These are phyloP conservation scores for Rhyacophila evoluta DNA, from an alignment of 2,888 invertebrate species.

Conservation along the genomic window DNA sequence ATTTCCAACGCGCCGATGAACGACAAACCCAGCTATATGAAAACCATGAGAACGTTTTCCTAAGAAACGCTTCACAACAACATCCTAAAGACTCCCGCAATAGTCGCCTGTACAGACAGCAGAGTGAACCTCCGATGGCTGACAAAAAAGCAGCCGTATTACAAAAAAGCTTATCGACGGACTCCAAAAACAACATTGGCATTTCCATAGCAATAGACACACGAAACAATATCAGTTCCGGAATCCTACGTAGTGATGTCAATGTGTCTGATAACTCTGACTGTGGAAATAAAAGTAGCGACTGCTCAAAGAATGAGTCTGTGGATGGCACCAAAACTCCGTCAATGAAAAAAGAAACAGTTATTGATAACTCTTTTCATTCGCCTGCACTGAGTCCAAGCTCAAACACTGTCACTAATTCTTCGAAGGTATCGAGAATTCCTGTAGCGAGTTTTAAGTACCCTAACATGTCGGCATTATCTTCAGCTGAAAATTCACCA, in stretches of 20 bases:
- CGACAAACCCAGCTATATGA: slow-evolving; percentile 63
- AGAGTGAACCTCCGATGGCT: slow-evolving; percentile 63
- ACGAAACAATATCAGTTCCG: slow-evolving; percentile 32
- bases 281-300: slow-evolving; percentile 57
- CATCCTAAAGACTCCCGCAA: slow-evolving; percentile 65
- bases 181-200: slow-evolving; percentile 58
- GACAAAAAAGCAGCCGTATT: slow-evolving; percentile 61
- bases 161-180: slow-evolving; percentile 65
- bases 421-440: slow-evolving; percentile 63
- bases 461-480: slow-evolving; percentile 59
- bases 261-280: slow-evolving; percentile 16
- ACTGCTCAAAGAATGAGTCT: slow-evolving; percentile 37
- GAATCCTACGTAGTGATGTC: neutral
- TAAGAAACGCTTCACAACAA: slow-evolving; percentile 64
- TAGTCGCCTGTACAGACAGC: slow-evolving; percentile 63
- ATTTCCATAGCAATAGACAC: slow-evolving; percentile 53
- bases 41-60: slow-evolving; percentile 66
- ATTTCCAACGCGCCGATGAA: slow-evolving; percentile 58
- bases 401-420: slow-evolving; percentile 54
- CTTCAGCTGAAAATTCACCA: slow-evolving; percentile 53
- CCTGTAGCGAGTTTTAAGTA: slow-evolving; percentile 67
- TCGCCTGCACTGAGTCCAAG: slow-evolving; percentile 58
- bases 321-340: slow-evolving; percentile 53
- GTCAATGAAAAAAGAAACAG: neutral
- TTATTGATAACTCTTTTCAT: slow-evolving; percentile 53